Evolutionary conservation across 2,888 invertebrate genomes (phyloP), one percentile per base, ranked within the genome.

Genomic region (Brachylomia viminalis): DNA sequence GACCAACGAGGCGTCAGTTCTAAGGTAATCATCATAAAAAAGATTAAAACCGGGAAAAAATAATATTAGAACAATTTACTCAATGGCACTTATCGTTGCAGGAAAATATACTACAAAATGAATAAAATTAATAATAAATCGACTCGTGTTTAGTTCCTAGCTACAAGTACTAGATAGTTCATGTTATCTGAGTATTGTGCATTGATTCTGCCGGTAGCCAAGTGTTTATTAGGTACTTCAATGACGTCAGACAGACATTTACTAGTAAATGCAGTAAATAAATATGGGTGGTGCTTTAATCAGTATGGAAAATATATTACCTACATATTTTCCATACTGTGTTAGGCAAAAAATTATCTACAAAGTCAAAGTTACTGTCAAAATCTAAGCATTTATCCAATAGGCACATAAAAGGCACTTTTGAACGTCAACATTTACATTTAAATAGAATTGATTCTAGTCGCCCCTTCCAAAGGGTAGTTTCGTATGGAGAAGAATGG

Each of bases 151-250:
- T 0, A 23, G 1, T 74, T 64, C 42, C 7, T 64, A 73, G 20
- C 49, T 49, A 47, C 47, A 0, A 15, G 23, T 54, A 75, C 42
- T n/a, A 49, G 47, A 68, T 72, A 69, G 1, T 27, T 47, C 20
- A 58, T 42, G 33, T 66, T 85, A 82, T 85, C 86, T 66, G 1
- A 15, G 38, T 58, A 58, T 45, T 69, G 52, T 72, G 72, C 86
- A 66, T 85, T 66, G 72, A 85, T 69, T 82, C 8, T 49, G 27
- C 27, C 45, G 45, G 23, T 56, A 70, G 8, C 61, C 65, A 64
- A 77, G 86, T 85, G 66, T 82, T 82, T 82, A 54, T 65, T 62
- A n/a, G n/a, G n/a, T n/a, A 33, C 56, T 56, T 30, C n/a, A 42
- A 59, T 83, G 72, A 70, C 83, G 83, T 83, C 83, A 85, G 2